Evolutionary conservation across 1,140 invertebrate genomes (phyloP), one percentile per base, ranked within the genome.

Genomic region (Procambarus virginalis): DNA sequence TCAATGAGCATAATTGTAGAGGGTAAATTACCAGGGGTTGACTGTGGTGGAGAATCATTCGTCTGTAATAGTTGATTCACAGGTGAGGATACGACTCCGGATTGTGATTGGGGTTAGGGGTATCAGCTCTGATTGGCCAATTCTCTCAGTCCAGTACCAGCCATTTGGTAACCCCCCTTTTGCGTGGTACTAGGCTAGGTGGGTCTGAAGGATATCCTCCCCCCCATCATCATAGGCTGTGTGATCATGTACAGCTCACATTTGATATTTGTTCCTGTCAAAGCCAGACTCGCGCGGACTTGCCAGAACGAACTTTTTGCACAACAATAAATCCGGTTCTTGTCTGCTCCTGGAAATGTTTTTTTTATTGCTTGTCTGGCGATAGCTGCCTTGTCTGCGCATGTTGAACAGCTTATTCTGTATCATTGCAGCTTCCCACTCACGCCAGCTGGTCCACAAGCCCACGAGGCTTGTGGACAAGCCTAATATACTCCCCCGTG

Each of bases 141-240:
- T 88, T 88, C 78, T 88, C 86, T 88, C 78, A 73, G 82, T 58
- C 86, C 86, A 82, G 86, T 82, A 60, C 78, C 79, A 58, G 86
- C 64, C 64, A 82, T 81, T 75, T 55, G 81, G 86, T 75, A 82
- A 82, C 45, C 78, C 75, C 46, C 46, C 5, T 51, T 51, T 3
- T 48, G 51, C 22, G 51, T 9, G 14, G 60, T 68, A 68, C 60
- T 82, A 68, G 55, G 20, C 34, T 22, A n/a, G 34, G 10, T 20
- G 20, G 14, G 2, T 3, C 82, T 75, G 82, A 84, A 68, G 75
- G 82, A 84, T 84, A 70, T 48, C 49, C n/a, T 34, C 34, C 34
- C 34, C 34, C 34, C 34, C 34, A 34, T 48, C 46, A 75, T 22
- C 82, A 48, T 46, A 51, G 70, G 46, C 58, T 45, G 34, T 14